Base-by-base conservation (phyloP, 2,888 invertebrate genomes). In the Chrysolina americana region DNA sequence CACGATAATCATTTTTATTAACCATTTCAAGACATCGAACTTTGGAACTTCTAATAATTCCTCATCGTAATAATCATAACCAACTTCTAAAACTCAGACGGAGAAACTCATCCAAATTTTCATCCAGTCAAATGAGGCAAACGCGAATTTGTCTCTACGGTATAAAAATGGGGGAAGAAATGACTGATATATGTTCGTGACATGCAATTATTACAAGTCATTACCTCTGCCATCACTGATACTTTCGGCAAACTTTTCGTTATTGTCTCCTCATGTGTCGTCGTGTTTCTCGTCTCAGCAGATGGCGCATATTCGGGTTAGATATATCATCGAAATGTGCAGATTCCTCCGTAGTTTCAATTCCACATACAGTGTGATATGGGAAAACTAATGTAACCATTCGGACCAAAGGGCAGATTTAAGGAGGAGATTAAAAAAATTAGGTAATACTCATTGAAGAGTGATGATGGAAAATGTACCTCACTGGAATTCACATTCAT, bases 151-250 rank as follows among this genome's bases (percentile, higher is more conserved):
- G 28, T 70, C 64, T 70, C 50, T 48, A 59, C 48, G 63, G 70
- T 13, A 41, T 11, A 70, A 63, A 70, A 63, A 63, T 36, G 41
- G 23, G 63, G 63, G 44, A 44, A 63, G 53, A 70, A 63, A 70
- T 70, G 70, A 70, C 63, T 70, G 70, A 70, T 70, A 70, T 59
- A 63, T 70, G 70, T 64, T 70, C 48, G 70, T 70, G 70, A 70
- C 70, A 28, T 48, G 64, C 70, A 70, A 70, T 70, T 70, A 70
- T 70, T 70, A 63, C 70, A 70, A 70, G 63, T 70, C 70, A 70
- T 70, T 70, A 70, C 70, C 70, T 70, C 70, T 48, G 70, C 56
- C 70, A 50, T 70, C 70, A 63, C 48, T 50, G 70, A 70, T 70
- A 70, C 64, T 70, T 70, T 70, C 10, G 36, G 64, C 70, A 70